Base-by-base conservation (phyloP, 1,140 invertebrate species). In the Tenebrio molitor region DNA sequence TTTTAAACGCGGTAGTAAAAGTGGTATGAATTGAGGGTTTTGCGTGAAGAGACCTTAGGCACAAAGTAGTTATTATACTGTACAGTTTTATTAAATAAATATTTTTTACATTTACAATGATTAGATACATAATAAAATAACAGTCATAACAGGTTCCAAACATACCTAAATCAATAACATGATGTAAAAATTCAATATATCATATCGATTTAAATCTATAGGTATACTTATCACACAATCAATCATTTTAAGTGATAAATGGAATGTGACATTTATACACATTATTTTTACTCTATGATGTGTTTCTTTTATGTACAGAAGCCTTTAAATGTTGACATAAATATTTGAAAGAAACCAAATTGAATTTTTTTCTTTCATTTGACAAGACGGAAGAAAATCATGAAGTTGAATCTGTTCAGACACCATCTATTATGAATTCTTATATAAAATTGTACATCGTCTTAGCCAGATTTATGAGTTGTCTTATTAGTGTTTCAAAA, bases 51-150 rank as follows among this genome's bases (percentile, higher is more conserved):
- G n/a, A n/a, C n/a, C n/a, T n/a, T n/a, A n/a, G n/a, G n/a, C 36
- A 39, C 36, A 39, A 39, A 39, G n/a, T 39, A 39, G 12, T 7
- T 12, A 5, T 39, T 39, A 15, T 41, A 21, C 33, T 65, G 62
- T 65, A 65, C 62, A 65, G 15, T 65, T 65, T 65, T 65, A 65
- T 65, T 65, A 65, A 42, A 65, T 65, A 65, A 65, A 65, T 65
- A 65, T 36, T 65, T 65, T 65, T 65, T 39, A 65, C 62, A 65
- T 42, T 64, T 64, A 64, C 46, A 53, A 23, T 29, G 50, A 58
- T 25, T 58, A 58, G 29, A 58, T 58, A 58, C 50, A 29, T 58
- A 53, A 53, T 53, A 58, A 58, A 58, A 58, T 58, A 58, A 58
- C 50, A 58, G 50, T 33, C 50, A 58, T 58, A 58, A 58, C 50